Evolutionary conservation across 2,888 invertebrate species (phyloP).

Genomic region (Sphaerophoria taeniata): DNA sequence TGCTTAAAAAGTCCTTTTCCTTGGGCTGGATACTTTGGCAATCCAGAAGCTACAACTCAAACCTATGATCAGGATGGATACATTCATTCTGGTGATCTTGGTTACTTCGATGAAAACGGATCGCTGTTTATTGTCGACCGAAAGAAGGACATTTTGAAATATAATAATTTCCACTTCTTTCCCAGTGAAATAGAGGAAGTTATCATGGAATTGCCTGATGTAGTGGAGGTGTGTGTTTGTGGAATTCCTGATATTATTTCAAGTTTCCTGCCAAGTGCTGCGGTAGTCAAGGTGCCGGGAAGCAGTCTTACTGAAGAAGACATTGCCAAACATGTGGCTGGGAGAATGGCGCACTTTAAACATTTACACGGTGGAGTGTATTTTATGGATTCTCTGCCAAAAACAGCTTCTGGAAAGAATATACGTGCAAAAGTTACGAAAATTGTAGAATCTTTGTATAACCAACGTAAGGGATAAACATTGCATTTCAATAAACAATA

Average conservation of each 20-base stretch:
- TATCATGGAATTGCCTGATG: conserved; percentile 67
- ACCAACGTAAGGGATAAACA: neutral
- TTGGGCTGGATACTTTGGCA: conserved; percentile 75
- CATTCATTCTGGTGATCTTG: conserved; percentile 76
- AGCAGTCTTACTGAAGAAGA: conserved; percentile 59
- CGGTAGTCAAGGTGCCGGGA: conserved; percentile 55
- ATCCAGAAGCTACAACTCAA: conserved; percentile 54
- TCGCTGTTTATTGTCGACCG: conserved; percentile 74
- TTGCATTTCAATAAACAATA: no score
- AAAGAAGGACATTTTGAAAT: conserved; percentile 76
- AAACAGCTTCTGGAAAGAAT: conserved; percentile 75
- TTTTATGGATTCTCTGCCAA: conserved; percentile 73
- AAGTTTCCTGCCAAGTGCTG: conserved; percentile 74
- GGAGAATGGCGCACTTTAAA: conserved; percentile 75
- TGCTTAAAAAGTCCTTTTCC: conserved; percentile 47
- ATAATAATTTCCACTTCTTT: conserved; percentile 74
- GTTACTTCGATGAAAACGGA: conserved; percentile 75
- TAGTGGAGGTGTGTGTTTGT: conserved; percentile 74
- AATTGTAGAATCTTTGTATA: conserved; percentile 39
- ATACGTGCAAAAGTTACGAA: conserved; percentile 69
- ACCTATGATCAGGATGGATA: conserved; percentile 73
- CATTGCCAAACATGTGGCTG: conserved; percentile 61
- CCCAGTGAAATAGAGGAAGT: conserved; percentile 76
- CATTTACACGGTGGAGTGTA: conserved; percentile 75
- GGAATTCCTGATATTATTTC: conserved; percentile 73